Conservation (phyloP, 2,888 invertebrate species). For the Drosophila mulleri region DNA sequence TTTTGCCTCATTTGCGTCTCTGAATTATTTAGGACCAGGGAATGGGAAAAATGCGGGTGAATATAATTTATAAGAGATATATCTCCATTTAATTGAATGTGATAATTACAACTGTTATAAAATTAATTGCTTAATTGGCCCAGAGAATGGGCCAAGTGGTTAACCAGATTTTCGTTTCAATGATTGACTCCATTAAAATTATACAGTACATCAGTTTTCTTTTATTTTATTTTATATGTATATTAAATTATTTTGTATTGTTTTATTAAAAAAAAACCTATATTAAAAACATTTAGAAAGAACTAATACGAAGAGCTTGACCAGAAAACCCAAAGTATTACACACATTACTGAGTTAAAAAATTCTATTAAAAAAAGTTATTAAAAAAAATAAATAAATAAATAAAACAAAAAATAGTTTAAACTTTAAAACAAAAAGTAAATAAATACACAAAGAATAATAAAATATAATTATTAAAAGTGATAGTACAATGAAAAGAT, state of each 20-base stretch:
- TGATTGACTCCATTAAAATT: not conserved
- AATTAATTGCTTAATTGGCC: not conserved
- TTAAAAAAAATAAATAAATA: no score
- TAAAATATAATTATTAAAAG: not conserved
- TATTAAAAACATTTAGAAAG: no score
- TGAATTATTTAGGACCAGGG: conserved; percentile 2
- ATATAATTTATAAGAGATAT: not conserved
- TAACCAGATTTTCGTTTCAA: not conserved
- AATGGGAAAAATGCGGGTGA: not conserved
- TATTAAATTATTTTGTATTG: no score
- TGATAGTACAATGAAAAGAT: not conserved
- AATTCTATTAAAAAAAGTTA: no score
- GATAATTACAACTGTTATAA: not conserved
- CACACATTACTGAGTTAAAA: no score
- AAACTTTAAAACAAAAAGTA: no score
- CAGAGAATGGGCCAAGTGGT: not conserved
- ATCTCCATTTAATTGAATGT: conserved; percentile 4
- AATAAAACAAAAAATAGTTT: no score
- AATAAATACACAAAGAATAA: not conserved
- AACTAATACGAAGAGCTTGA: no score
- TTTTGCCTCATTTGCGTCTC: conserved; percentile 20
- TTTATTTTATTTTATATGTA: no score
- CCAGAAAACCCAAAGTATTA: no score
- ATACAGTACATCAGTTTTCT: no score
- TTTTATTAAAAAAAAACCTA: no score